A percentile compares a stretch with the other conserved stretches of the same genome.
Evolutionary conservation across 2,888 invertebrate species (phyloP).

Genomic region (Sesia apiformis): DNA sequence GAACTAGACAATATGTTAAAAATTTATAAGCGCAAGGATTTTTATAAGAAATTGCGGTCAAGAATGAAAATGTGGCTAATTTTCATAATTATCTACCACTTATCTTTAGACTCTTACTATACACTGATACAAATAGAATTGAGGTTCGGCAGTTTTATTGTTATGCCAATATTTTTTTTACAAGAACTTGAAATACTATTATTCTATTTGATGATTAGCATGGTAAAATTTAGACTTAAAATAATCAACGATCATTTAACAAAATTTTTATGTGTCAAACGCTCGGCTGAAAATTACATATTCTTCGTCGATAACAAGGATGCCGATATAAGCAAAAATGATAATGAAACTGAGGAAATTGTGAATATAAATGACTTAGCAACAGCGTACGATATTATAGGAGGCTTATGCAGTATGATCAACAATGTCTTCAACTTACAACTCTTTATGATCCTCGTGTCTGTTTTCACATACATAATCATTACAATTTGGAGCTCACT

Average conservation of each 20-base stretch:
- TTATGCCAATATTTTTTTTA: neutral
- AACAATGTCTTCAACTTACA: slow-evolving; percentile 9
- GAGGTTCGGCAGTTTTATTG: neutral
- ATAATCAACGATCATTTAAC: slow-evolving; percentile 4
- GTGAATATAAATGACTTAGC: slow-evolving; percentile 5
- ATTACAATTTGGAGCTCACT: slow-evolving; percentile 6
- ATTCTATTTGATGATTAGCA: slow-evolving; percentile 3
- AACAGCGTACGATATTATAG: slow-evolving; percentile 6
- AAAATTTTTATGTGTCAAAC: neutral
- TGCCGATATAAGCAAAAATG: neutral
- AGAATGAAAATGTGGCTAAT: neutral
- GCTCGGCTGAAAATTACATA: neutral
- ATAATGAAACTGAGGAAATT: neutral
- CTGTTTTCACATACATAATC: slow-evolving; percentile 6
- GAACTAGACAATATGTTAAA: slow-evolving; percentile 1
- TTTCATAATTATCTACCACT: neutral
- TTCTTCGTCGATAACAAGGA: neutral
- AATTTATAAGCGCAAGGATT: neutral
- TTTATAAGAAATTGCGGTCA: slow-evolving; percentile 1
- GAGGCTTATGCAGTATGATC: slow-evolving; percentile 5
- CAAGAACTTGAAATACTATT: slow-evolving; percentile 1
- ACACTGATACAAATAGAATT: neutral
- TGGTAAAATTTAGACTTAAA: slow-evolving; percentile 3
- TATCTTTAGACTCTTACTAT: neutral
- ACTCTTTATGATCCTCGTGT: slow-evolving; percentile 6